Base-by-base conservation (phyloP, 2,113 vertebrate genomes). In the Corydoras maculifer region DNA sequence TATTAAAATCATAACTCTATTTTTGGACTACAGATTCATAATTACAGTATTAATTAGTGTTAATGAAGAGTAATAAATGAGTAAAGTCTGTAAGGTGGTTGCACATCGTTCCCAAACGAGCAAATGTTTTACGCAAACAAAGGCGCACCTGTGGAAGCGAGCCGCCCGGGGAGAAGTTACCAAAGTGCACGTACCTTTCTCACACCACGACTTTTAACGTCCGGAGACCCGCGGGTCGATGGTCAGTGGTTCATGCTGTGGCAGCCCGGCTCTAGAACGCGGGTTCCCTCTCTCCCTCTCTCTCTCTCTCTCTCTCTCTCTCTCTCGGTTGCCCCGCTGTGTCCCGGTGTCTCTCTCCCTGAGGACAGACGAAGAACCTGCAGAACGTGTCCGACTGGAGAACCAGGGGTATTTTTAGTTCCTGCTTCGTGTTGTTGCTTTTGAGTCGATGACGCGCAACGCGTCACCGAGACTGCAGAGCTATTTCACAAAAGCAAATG, bases 161-260 rank as follows among this genome's bases (percentile, higher is more conserved):
- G 35, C 18, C 35, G 35, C 4, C 35, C 7, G 35, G 4, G 7
- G 35, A 43, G 35, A 43, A 43, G 35, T 2, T 43, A 43, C 35
- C 35, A 50, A 66, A 8, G 48, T 13, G 13, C 13, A 48, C 65
- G 48, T 62, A 74, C 72, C 65, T 74, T 43, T 18, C 14, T 68
- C 31, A 25, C 9, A 48, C 11, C 5, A 15, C 25, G 12, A 29
- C 0, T 18, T 73, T 55, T 62, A 74, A 67, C 18, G 59, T 73
- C 72, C 72, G 43, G 11, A 60, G 64, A 68, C 64, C 12, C 4
- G 10, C 7, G 29, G 29, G n/a, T n/a, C 48, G 25, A 25, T 8
- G 49, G 57, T 57, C 49, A 74, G 43, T 55, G 59, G 6, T 57
- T 57, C 72, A 74, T 74, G 49, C 59, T 64, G 29, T 67, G 30